These are phyloP conservation scores for Cichlasoma orientale DNA, from an alignment of 2,797 vertebrate species.

Conservation along the genomic window DNA sequence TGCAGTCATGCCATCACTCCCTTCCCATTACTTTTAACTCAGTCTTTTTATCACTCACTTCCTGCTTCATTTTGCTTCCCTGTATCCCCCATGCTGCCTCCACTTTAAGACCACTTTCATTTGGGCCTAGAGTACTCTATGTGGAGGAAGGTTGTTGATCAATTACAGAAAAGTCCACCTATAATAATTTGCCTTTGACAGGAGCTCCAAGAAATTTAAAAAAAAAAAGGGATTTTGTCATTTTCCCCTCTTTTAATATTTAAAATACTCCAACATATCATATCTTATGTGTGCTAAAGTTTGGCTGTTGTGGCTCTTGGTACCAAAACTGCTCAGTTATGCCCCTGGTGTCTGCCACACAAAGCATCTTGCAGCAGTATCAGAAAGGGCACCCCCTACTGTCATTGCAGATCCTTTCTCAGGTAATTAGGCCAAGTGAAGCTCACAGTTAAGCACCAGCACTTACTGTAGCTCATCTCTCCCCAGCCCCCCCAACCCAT, in stretches of 20 bases:
- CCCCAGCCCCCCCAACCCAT: background rate
- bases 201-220: too few relatives aligned
- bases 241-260: background rate
- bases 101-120: background rate
- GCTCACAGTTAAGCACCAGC: background rate
- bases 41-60: background rate
- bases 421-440: conserved; percentile 15
- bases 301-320: background rate
- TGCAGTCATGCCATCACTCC: background rate
- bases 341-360: background rate
- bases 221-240: background rate
- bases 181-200: background rate
- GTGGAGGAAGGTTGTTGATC: fast-evolving
- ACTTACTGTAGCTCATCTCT: background rate
- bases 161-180: background rate
- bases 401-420: background rate
- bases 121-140: background rate
- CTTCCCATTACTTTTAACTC: background rate
- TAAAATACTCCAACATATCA: background rate
- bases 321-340: background rate
- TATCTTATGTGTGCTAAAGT: background rate
- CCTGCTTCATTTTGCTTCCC: background rate
- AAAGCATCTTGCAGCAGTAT: background rate
- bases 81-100: background rate
- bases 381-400: background rate